Percentiles rank a stretch among this genome's conserved stretches.
Evolutionary conservation across 2,113 vertebrate genomes (phyloP).

Genomic region (Hiodon tergisus): DNA sequence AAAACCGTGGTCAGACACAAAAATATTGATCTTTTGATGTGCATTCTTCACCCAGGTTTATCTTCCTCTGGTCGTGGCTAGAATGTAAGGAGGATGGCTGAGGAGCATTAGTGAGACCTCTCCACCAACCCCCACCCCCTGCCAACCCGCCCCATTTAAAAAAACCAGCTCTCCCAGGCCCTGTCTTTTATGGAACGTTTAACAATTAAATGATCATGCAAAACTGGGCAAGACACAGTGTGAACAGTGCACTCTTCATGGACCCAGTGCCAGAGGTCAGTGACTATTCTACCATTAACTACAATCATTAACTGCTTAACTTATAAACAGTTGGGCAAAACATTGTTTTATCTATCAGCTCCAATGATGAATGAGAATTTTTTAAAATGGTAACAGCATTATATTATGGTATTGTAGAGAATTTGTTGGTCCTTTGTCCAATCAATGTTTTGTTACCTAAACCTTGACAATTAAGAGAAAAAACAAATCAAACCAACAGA

Average conservation of each 20-base stretch:
- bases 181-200: slow-evolving; percentile 6
- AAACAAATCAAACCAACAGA: too few species aligned
- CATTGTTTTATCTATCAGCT: too few species aligned
- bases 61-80: slow-evolving; percentile 12
- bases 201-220: neutral
- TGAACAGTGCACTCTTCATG: neutral
- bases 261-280: neutral
- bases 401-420: too few species aligned
- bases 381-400: too few species aligned
- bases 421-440: too few species aligned
- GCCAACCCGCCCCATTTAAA: neutral
- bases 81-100: slow-evolving; percentile 4
- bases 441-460: too few species aligned
- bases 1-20: slow-evolving; percentile 25
- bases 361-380: too few species aligned
- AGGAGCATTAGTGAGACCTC: neutral
- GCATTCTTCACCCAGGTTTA: slow-evolving; percentile 18
- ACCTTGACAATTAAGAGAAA: too few species aligned
- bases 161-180: neutral
- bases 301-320: too few species aligned
- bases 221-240: neutral
- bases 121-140: neutral
- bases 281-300: too few species aligned
- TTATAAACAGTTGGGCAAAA: too few species aligned
- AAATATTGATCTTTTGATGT: slow-evolving; percentile 16